These are phyloP conservation scores for Macropodus opercularis DNA, from an alignment of 2,797 vertebrate species.

Conservation along the genomic window DNA sequence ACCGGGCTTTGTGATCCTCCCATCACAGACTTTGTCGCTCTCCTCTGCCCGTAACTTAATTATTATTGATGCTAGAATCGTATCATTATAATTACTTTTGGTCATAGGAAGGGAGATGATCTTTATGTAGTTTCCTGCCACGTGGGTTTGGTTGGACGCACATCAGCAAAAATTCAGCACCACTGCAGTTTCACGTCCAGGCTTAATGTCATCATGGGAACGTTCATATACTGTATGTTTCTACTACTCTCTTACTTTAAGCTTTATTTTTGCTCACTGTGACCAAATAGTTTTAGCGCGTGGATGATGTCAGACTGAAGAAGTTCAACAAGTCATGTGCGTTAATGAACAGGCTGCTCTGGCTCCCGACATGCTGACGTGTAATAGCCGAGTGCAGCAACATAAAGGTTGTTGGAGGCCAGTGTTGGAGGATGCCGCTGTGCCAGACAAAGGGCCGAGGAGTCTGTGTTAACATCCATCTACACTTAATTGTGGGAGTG, in stretches of 20 bases:
- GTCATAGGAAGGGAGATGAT: too few species aligned
- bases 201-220: not conserved
- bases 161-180: too few species aligned
- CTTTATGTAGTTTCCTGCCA: too few species aligned
- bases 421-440: not conserved
- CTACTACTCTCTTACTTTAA: not conserved
- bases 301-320: not conserved
- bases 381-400: conserved; percentile 1
- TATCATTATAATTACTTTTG: too few species aligned
- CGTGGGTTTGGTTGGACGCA: too few species aligned
- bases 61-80: too few species aligned
- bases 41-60: too few species aligned
- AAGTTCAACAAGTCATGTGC: conserved; percentile 2
- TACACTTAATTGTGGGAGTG: conserved; percentile 1
- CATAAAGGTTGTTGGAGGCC: conserved; percentile 3
- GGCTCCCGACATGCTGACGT: not conserved
- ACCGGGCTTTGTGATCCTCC: too few species aligned
- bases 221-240: not conserved
- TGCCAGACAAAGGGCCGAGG: conserved; percentile 23
- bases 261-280: not conserved
- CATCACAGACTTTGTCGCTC: too few species aligned
- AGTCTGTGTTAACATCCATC: conserved; percentile 34
- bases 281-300: not conserved
- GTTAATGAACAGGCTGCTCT: conserved; percentile 15
- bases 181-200: too few species aligned